These are phyloP conservation scores for Mesitornis unicolor DNA, from an alignment of 2,113 vertebrate genomes.

Conservation along the genomic window DNA sequence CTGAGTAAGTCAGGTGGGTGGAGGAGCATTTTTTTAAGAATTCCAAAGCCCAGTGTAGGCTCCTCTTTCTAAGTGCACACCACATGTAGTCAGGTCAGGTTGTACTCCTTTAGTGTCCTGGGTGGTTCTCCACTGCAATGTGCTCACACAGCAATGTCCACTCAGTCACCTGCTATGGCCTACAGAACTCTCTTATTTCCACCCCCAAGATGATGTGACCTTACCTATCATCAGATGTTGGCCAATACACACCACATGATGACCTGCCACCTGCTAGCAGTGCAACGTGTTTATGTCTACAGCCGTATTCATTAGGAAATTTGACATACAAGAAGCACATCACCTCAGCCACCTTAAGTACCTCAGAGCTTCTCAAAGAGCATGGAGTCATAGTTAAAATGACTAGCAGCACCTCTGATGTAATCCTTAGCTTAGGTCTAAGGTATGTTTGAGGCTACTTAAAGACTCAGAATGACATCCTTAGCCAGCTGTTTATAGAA, in stretches of 20 bases:
- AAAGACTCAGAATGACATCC: neutral
- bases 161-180: neutral
- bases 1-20: neutral
- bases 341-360: neutral
- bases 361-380: neutral
- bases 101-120: neutral
- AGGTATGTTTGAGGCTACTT: neutral
- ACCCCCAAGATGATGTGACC: neutral
- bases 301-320: neutral
- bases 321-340: neutral
- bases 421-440: neutral
- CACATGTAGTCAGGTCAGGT: neutral
- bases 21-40: neutral
- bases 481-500: no score
- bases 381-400: neutral
- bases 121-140: neutral
- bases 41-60: neutral
- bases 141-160: neutral
- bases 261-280: neutral
- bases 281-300: neutral
- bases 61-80: neutral
- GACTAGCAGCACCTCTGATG: neutral
- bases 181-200: neutral
- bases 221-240: neutral
- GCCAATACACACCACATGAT: accelerated